A percentile compares a stretch with the other conserved stretches of the same genome.
Evolutionary conservation across 2,888 invertebrate genomes (phyloP).

Genomic region (Homarus gammarus): DNA sequence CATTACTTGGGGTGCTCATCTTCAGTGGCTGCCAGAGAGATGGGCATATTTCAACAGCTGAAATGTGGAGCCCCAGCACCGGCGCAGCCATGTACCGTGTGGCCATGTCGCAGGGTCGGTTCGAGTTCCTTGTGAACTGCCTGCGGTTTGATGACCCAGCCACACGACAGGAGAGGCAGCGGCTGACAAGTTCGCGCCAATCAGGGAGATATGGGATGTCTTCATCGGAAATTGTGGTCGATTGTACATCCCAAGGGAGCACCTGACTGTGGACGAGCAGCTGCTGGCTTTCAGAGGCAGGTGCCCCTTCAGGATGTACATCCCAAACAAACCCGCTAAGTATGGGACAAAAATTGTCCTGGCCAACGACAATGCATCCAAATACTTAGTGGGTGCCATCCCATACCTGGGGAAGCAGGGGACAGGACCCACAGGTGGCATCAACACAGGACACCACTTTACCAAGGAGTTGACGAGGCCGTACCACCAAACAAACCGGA

Average conservation of each 20-base stretch:
- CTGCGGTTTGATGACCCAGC: too few relatives aligned
- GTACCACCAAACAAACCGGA: conserved; percentile 12
- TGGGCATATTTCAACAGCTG: too few relatives aligned
- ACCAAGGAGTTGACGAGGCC: conserved; percentile 14
- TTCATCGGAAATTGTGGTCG: conserved; percentile 73
- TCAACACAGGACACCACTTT: conserved; percentile 5
- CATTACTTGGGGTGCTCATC: too few relatives aligned
- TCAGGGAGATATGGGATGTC: conserved; percentile 23
- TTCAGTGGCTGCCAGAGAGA: too few relatives aligned
- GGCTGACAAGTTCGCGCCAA: neutral
- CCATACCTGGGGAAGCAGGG: conserved; percentile 78
- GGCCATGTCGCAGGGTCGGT: too few relatives aligned
- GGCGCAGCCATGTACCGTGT: too few relatives aligned
- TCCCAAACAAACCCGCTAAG: too few relatives aligned
- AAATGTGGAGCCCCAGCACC: too few relatives aligned
- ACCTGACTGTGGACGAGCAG: too few relatives aligned
- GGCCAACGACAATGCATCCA: conserved; percentile 78
- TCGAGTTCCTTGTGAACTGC: too few relatives aligned
- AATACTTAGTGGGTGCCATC: conserved; percentile 78
- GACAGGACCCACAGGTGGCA: neutral
- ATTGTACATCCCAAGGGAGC: conserved; percentile 77
- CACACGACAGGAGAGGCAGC: too few relatives aligned
- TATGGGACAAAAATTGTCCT: conserved; percentile 78
- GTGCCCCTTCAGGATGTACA: conserved; percentile 77
- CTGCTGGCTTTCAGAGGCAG: conserved; percentile 77